phyloP scores from a whole-genome alignment of 2,888 invertebrate species.

The Standfussiana lucernea region DNA sequence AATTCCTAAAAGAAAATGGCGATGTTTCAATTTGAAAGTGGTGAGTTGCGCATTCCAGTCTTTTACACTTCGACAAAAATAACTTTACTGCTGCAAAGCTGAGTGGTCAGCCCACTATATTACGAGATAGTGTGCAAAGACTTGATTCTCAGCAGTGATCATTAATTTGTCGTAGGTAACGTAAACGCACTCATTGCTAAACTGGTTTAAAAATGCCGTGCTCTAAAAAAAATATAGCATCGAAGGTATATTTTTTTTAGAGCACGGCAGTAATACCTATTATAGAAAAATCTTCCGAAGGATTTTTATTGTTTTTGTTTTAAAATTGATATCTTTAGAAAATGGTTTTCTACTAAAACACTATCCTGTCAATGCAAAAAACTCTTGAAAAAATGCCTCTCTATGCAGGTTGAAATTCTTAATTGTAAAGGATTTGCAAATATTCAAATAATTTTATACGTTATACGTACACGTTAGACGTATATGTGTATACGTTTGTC shows the following conservation, averaged over 20 bases:
- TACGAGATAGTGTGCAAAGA: constrained; percentile 44
- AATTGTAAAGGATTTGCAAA: background rate
- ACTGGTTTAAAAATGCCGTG: constrained; percentile 42
- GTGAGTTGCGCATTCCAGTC: constrained; percentile 69
- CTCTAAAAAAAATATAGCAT: background rate
- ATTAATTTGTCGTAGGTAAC: constrained; percentile 47
- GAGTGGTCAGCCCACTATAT: constrained; percentile 42
- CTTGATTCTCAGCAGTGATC: constrained; percentile 45
- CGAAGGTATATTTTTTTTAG: no score
- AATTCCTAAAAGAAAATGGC: constrained; percentile 34
- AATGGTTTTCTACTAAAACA: background rate
- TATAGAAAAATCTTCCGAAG: background rate
- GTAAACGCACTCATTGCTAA: constrained; percentile 34
- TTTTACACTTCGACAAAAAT: constrained; percentile 71
- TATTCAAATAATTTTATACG: background rate
- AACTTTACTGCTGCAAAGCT: constrained; percentile 67
- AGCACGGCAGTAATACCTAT: no score
- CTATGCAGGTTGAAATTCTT: background rate
- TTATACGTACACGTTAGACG: no score
- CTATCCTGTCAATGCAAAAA: background rate
- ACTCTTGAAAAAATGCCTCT: background rate
- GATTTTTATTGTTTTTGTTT: background rate
- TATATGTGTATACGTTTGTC: no score
- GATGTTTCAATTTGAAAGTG: constrained; percentile 67
- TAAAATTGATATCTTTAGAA: background rate